Conservation (phyloP, 2,113 vertebrate species). For the Pristiophorus japonicus region DNA sequence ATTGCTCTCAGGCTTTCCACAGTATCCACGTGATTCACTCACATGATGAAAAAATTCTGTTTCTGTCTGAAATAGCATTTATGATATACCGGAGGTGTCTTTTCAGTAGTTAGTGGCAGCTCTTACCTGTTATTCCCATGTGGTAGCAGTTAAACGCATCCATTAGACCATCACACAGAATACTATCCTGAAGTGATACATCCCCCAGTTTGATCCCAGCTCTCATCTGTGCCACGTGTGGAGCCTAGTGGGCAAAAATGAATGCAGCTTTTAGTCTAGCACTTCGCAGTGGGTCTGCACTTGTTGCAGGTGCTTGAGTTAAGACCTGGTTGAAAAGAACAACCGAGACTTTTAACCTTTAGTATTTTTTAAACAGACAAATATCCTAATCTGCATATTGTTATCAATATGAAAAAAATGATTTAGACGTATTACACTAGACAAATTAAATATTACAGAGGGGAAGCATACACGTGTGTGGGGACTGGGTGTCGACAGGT, state of each 20-base stretch:
- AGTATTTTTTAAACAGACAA: not conserved
- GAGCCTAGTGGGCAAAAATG: slow-evolving; percentile 58
- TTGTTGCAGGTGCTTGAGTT: too few species aligned
- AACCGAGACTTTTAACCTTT: not conserved
- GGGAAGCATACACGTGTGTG: not conserved
- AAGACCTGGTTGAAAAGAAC: not conserved
- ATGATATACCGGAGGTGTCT: too few species aligned
- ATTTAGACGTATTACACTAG: not conserved
- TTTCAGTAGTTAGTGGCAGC: not conserved
- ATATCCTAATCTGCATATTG: not conserved
- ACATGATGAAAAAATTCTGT: not conserved
- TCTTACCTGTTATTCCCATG: slow-evolving; percentile 89
- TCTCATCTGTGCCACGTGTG: slow-evolving; percentile 80
- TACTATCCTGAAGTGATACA: slow-evolving; percentile 67
- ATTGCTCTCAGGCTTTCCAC: not conserved
- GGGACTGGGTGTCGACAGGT: not conserved
- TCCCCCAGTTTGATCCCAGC: slow-evolving; percentile 81
- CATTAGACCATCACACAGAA: slow-evolving; percentile 79
- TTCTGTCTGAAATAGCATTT: not conserved
- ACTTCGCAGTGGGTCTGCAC: too few species aligned
- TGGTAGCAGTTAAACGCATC: slow-evolving; percentile 86
- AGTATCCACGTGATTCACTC: not conserved
- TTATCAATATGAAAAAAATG: not conserved
- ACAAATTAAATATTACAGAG: not conserved
- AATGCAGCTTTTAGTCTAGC: not conserved